Conservation (phyloP, 2,888 invertebrate species). For the Charanyca ferruginea region DNA sequence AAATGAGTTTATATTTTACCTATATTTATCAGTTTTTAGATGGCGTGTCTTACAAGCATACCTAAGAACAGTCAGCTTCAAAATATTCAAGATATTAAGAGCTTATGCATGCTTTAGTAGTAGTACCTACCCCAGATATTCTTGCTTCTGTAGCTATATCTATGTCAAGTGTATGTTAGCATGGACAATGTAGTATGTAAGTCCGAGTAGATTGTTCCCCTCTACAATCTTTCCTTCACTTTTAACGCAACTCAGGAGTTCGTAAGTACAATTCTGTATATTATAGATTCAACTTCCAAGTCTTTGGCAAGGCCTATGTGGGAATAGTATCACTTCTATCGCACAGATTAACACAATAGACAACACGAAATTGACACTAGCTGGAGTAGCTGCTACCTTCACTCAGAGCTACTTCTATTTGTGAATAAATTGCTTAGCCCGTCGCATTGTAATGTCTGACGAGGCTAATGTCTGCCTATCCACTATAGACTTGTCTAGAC, state of each 20-base stretch:
- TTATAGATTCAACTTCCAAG: slow-evolving; percentile 24
- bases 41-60: slow-evolving; percentile 66
- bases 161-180: slow-evolving; percentile 55
- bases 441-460: not conserved
- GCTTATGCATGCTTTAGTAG: slow-evolving; percentile 75
- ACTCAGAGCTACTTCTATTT: slow-evolving; percentile 3
- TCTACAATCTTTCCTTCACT: slow-evolving; percentile 67
- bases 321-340: slow-evolving; percentile 9
- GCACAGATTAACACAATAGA: slow-evolving; percentile 52
- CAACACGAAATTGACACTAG: slow-evolving; percentile 31
- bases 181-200: slow-evolving; percentile 59
- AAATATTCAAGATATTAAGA: slow-evolving; percentile 55
- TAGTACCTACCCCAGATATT: slow-evolving; percentile 55
- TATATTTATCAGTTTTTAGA: slow-evolving; percentile 69
- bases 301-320: not conserved
- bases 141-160: slow-evolving; percentile 69
- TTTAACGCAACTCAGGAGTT: slow-evolving; percentile 75
- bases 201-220: slow-evolving; percentile 63
- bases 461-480: not conserved
- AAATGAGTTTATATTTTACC: slow-evolving; percentile 56
- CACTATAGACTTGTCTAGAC: not conserved
- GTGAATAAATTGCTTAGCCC: not conserved
- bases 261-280: slow-evolving; percentile 70
- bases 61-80: slow-evolving; percentile 58
- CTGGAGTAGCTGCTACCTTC: slow-evolving; percentile 27